phyloP scores from a whole-genome alignment of 2,797 vertebrate genomes.

The Bradypus variegatus region DNA sequence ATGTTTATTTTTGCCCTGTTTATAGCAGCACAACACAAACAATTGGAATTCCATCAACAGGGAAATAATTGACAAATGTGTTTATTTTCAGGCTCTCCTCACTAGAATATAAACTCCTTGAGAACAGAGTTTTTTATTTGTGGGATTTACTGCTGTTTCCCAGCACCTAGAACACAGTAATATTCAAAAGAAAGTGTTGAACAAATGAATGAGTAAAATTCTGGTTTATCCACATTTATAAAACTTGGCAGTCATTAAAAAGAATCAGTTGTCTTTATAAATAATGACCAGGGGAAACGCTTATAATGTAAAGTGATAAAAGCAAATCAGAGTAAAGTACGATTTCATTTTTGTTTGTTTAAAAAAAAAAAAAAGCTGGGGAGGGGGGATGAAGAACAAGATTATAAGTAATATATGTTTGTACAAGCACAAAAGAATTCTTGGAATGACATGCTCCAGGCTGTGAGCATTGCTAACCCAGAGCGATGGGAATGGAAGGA shows the following conservation, averaged over 20 bases:
- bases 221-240: neutral
- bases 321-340: neutral
- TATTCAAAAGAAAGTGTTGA: constrained; percentile 2
- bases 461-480: neutral
- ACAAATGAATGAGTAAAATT: neutral
- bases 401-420: neutral
- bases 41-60: neutral
- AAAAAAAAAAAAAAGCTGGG: neutral
- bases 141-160: neutral
- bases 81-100: neutral
- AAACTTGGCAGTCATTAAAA: neutral
- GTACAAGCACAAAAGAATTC: neutral
- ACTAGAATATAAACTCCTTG: neutral
- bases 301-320: neutral
- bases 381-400: neutral
- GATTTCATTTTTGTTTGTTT: neutral
- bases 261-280: neutral
- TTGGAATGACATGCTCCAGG: neutral
- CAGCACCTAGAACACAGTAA: neutral
- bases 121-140: neutral
- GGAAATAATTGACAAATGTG: neutral
- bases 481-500: neutral
- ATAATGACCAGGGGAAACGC: neutral
- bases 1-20: neutral
- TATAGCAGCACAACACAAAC: neutral